Percentiles rank a stretch among this genome's conserved stretches.
Evolutionary conservation across 2,113 vertebrate genomes (phyloP).

Genomic region (Ariopsis seemanni): DNA sequence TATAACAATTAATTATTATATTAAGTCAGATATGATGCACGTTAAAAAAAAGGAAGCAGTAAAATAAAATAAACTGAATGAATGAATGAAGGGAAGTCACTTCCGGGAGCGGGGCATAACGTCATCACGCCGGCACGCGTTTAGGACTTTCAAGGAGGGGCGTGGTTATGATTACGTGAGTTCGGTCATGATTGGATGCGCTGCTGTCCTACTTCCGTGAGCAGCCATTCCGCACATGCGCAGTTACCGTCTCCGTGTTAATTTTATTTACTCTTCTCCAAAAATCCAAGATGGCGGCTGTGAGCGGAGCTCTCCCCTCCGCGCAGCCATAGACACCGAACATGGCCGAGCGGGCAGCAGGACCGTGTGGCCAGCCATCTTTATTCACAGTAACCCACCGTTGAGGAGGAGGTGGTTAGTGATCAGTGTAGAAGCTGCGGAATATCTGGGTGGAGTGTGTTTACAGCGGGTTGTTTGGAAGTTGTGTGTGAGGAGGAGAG

Average conservation of each 20-base stretch:
- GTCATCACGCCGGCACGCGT: not conserved
- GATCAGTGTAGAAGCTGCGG: not conserved
- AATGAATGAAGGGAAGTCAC: not conserved
- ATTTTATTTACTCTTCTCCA: conserved; percentile 78
- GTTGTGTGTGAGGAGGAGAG: not conserved
- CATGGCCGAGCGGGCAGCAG: conserved; percentile 51
- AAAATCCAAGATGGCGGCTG: conserved; percentile 80
- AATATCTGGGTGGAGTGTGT: conserved; percentile 53
- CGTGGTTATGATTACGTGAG: not conserved
- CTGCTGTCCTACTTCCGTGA: conserved; percentile 60
- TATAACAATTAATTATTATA: not conserved
- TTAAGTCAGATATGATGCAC: not conserved
- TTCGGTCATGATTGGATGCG: conserved; percentile 64
- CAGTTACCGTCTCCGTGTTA: conserved; percentile 70
- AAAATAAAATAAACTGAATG: not conserved
- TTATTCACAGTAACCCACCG: conserved; percentile 63
- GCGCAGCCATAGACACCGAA: not conserved
- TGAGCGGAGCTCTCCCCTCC: conserved; percentile 61
- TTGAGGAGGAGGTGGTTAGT: conserved; percentile 58
- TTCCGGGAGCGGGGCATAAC: not conserved
- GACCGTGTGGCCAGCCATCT: conserved; percentile 69
- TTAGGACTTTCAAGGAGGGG: not conserved
- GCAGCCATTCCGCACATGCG: conserved; percentile 65
- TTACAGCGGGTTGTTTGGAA: conserved; percentile 57
- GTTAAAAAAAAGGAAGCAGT: not conserved